Evolutionary conservation across 2,888 invertebrate genomes (phyloP).

Genomic region (Drosophila conformis): DNA sequence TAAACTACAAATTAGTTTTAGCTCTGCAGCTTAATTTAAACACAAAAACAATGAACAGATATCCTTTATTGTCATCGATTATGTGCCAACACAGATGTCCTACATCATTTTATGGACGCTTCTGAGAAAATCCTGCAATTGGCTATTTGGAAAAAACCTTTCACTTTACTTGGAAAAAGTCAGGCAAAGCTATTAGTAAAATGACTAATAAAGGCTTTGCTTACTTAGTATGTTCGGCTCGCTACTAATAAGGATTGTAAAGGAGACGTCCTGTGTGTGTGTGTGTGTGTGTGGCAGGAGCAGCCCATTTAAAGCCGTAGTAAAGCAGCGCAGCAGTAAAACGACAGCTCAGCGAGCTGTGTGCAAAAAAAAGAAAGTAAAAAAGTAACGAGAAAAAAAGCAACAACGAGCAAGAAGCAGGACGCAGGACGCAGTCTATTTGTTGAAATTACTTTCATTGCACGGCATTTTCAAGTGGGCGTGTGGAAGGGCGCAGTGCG

Average conservation of each 20-base stretch:
- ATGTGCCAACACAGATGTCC: not conserved
- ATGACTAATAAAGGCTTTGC: conserved; percentile 3
- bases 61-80: not conserved
- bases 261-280: conserved; percentile 10
- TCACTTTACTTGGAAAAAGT: not conserved
- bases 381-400: conserved; percentile 31
- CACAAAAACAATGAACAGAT: not conserved
- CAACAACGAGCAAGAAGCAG: conserved; percentile 34
- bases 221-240: not conserved
- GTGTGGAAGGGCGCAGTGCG: conserved; percentile 16
- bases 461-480: conserved; percentile 65
- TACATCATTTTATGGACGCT: not conserved
- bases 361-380: conserved; percentile 12
- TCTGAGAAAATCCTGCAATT: not conserved
- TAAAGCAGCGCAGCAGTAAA: conserved; percentile 17
- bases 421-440: conserved; percentile 66
- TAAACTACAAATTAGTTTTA: not conserved
- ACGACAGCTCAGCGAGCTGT: conserved; percentile 26
- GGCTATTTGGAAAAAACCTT: not conserved
- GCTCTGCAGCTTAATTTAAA: not conserved
- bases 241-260: conserved; percentile 8
- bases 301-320: conserved; percentile 2
- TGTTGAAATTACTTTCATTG: conserved; percentile 80
- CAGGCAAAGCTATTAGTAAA: not conserved
- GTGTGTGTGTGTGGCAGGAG: conserved; percentile 17